A percentile compares a stretch with the other conserved stretches of the same genome.
phyloP scores from a whole-genome alignment of 2,797 vertebrate species.

The Enteromius trimaculatus region DNA sequence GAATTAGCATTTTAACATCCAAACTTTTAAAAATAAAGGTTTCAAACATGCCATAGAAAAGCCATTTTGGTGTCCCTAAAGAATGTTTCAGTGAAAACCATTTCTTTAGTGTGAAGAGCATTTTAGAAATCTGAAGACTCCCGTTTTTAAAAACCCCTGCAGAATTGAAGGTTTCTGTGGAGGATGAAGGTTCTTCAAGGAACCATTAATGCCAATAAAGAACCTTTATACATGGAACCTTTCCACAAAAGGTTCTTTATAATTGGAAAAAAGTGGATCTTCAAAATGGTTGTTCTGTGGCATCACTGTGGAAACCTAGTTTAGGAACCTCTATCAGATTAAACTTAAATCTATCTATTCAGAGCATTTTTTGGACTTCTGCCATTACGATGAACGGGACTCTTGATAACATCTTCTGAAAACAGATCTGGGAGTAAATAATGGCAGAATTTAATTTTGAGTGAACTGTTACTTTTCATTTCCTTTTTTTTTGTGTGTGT shows the following conservation, averaged over 20 bases:
- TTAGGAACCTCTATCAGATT: constrained; percentile 3
- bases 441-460: not conserved
- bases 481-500: not conserved
- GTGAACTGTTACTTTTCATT: constrained; percentile 12
- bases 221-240: not conserved
- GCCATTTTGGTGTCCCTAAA: not conserved
- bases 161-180: too few species aligned
- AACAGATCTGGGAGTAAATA: not conserved
- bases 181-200: not conserved
- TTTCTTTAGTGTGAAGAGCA: not conserved
- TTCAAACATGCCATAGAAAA: not conserved
- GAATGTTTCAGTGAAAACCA: not conserved
- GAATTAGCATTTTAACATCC: not conserved
- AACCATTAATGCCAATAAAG: not conserved
- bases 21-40: not conserved
- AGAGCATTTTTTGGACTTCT: not conserved
- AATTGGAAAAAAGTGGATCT: not conserved
- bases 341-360: not conserved
- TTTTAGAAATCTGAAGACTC: not conserved
- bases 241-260: not conserved
- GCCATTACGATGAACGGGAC: not conserved
- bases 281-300: not conserved
- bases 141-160: too few species aligned
- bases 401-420: not conserved
- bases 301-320: not conserved